Evolutionary conservation across 2,113 vertebrate species (phyloP).

Genomic region (Ptilonorhynchus violaceus): DNA sequence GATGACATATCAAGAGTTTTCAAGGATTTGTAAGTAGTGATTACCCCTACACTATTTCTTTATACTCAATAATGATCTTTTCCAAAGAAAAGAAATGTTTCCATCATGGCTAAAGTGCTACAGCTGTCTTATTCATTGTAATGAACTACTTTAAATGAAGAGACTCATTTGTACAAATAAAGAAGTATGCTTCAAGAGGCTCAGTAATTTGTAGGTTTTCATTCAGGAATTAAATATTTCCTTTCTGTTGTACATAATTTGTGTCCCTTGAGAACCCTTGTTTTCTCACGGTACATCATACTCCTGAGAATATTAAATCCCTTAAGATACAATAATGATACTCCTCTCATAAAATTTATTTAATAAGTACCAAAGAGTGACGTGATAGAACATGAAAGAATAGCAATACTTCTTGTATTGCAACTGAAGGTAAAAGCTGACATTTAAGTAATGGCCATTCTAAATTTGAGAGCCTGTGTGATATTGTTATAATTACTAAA

Average conservation of each 20-base stretch:
- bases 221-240: slow-evolving; percentile 14
- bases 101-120: not conserved
- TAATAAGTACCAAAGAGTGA: not conserved
- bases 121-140: slow-evolving; percentile 38
- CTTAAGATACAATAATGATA: not conserved
- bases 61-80: not conserved
- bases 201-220: slow-evolving; percentile 36
- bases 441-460: not conserved
- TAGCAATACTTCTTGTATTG: not conserved
- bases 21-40: not conserved
- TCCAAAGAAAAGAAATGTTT: not conserved
- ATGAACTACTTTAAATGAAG: slow-evolving; percentile 40
- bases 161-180: slow-evolving; percentile 15
- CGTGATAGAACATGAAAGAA: not conserved
- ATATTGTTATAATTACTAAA: not conserved
- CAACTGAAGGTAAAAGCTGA: not conserved
- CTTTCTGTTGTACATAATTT: slow-evolving; percentile 13
- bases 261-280: not conserved
- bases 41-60: not conserved
- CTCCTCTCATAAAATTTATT: not conserved
- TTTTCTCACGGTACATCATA: not conserved
- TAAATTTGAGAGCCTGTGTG: not conserved
- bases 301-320: not conserved
- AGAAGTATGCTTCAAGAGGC: slow-evolving; percentile 31
- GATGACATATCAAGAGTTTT: not conserved